Conservation (phyloP, 2,113 vertebrate species). For the Boleophthalmus pectinirostris region DNA sequence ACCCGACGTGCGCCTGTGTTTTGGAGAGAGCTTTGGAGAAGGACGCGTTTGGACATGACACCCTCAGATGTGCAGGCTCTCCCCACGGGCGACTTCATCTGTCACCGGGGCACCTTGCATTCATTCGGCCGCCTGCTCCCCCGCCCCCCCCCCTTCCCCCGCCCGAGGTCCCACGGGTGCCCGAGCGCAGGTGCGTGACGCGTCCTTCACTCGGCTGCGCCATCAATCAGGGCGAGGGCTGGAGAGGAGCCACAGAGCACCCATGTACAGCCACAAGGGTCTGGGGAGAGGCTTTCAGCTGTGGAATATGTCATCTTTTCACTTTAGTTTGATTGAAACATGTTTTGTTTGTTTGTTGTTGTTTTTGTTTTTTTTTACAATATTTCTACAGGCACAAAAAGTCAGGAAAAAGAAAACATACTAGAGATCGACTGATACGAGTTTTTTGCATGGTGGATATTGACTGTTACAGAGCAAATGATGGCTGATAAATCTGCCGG, state of each 20-base stretch:
- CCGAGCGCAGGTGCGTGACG: conserved; percentile 58
- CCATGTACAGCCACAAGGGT: neutral
- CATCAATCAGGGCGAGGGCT: conserved; percentile 57
- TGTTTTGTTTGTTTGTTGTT: too few relatives aligned
- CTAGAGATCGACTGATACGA: too few relatives aligned
- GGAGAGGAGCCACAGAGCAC: conserved; percentile 42
- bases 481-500: too few relatives aligned
- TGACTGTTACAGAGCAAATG: too few relatives aligned
- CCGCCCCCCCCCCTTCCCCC: conserved; percentile 32
- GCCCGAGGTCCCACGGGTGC: conserved; percentile 24
- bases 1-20: neutral
- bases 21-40: conserved; percentile 3
- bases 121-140: conserved; percentile 41
- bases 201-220: conserved; percentile 67
- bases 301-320: too few relatives aligned
- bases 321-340: too few relatives aligned
- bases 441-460: too few relatives aligned
- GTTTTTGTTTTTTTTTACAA: too few relatives aligned
- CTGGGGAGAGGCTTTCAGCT: too few relatives aligned
- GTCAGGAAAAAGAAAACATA: too few relatives aligned
- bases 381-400: too few relatives aligned
- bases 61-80: neutral
- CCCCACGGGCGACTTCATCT: conserved; percentile 7
- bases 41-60: conserved; percentile 11
- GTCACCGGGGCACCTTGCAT: conserved; percentile 43